Percentiles rank a stretch among this genome's conserved stretches.
Evolutionary conservation across 2,888 invertebrate species (phyloP).

Genomic region (Stenolophus ochropezus): DNA sequence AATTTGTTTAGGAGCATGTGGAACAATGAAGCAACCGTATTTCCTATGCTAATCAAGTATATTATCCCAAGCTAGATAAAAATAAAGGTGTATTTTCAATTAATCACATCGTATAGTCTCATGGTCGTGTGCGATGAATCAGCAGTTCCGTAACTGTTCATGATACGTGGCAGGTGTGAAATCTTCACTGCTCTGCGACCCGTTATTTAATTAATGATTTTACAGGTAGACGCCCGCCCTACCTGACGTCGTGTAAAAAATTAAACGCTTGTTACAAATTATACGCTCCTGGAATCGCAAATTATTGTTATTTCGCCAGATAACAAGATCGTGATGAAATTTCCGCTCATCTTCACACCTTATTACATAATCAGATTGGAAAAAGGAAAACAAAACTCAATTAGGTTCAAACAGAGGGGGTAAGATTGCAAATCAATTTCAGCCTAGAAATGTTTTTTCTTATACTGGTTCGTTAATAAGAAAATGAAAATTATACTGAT

Average conservation of each 20-base stretch:
- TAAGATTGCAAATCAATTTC: not conserved
- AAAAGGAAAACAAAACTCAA: not conserved
- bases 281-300: constrained; percentile 25
- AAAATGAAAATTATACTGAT: too few relatives aligned
- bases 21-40: not conserved
- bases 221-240: constrained; percentile 47
- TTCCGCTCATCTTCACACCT: not conserved
- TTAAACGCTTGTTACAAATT: constrained; percentile 42
- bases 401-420: not conserved
- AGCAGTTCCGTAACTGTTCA: constrained; percentile 48
- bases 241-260: constrained; percentile 34
- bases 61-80: constrained; percentile 31
- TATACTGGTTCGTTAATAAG: too few relatives aligned
- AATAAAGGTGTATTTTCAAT: constrained; percentile 55
- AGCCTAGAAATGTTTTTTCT: too few relatives aligned
- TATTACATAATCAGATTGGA: not conserved
- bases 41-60: constrained; percentile 24
- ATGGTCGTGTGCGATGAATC: constrained; percentile 44
- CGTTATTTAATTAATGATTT: constrained; percentile 63
- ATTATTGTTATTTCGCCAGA: constrained; percentile 15
- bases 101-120: constrained; percentile 40
- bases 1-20: too few relatives aligned
- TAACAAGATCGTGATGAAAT: constrained; percentile 16
- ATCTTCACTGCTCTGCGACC: constrained; percentile 62
- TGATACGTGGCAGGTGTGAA: constrained; percentile 63